Evolutionary conservation across 2,113 vertebrate species (phyloP), one percentile per base, ranked within the genome.

Genomic region (Thunnus maccoyii): DNA sequence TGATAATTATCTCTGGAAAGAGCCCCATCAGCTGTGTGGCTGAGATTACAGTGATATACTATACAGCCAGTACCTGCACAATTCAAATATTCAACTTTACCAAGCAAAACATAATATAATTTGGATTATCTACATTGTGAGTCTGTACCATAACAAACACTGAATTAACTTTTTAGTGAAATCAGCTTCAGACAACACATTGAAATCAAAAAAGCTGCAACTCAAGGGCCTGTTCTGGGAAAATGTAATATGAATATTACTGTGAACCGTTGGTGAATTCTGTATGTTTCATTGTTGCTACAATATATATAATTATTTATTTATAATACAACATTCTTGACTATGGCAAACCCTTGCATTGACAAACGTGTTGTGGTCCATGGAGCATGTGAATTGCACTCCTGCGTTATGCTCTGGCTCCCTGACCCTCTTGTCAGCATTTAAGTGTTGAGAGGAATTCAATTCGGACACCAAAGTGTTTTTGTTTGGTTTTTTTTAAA

Each of bases 281-380:
- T 72, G 60, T 78, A 60, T 36, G 14, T 86, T 63, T 61, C 62
- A 52, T 25, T 72, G 36, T 81, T 74, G 18, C 57, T 62, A 56
- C 76, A 57, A 84, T 76, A 64, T 68, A 47, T 44, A 54, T 51
- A 44, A 41, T 48, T 77, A 66, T 77, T 80, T 79, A 72, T 85
- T 82, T 64, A 58, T 52, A 16, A 46, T 57, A 41, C 36, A 41
- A 8, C 7, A 41, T 41, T 82, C 51, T 69, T 51, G 14, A 13
- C 25, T 63, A 30, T 55, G 69, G 60, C 44, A 63, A 16, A 41
- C 66, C 61, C 32, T 76, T 30, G 36, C 11, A 50, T 22, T 47
- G 61, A 60, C 50, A 27, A 60, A 4, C 16, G 15, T 54, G 32
- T 12, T 30, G 41, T 61, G 76, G 46, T 64, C 46, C 16, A 22